Evolutionary conservation across 2,113 vertebrate species (phyloP).

Genomic region (Pygoscelis adeliae): DNA sequence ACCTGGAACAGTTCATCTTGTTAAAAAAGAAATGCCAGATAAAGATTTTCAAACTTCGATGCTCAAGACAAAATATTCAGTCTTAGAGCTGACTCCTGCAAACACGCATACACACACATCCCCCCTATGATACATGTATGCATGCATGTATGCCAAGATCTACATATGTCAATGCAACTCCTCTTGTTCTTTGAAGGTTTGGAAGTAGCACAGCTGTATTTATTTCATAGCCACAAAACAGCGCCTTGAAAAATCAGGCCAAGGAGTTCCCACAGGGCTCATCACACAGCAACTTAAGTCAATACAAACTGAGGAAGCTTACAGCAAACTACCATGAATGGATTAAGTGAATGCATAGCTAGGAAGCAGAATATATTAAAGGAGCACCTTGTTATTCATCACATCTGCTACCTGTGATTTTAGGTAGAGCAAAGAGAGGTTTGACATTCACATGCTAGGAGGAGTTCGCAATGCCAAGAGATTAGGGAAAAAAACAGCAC

Average conservation of each 20-base stretch:
- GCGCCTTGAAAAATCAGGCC: neutral
- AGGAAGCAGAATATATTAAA: neutral
- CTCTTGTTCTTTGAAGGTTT: neutral
- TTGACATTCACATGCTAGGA: neutral
- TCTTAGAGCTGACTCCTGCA: neutral
- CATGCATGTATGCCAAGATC: neutral
- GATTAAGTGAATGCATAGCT: neutral
- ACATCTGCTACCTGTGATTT: neutral
- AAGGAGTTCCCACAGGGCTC: slow-evolving; percentile 20
- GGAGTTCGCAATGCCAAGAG: neutral
- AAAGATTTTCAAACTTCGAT: neutral
- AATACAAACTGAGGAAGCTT: neutral
- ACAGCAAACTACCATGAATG: neutral
- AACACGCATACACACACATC: neutral
- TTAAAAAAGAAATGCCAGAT: neutral
- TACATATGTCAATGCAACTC: neutral
- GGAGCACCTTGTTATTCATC: neutral
- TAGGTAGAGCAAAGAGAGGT: neutral
- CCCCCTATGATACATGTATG: neutral
- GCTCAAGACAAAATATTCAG: neutral
- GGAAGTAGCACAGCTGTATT: slow-evolving; percentile 34
- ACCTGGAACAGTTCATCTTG: neutral
- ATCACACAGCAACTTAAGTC: neutral
- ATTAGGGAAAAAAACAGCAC: neutral
- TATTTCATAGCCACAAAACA: slow-evolving; percentile 24